Evolutionary conservation across 92 coral and sea anemone genomes (phyloP), one percentile per base, ranked within the genome.

Genomic region (Epizoanthus stellaris): DNA sequence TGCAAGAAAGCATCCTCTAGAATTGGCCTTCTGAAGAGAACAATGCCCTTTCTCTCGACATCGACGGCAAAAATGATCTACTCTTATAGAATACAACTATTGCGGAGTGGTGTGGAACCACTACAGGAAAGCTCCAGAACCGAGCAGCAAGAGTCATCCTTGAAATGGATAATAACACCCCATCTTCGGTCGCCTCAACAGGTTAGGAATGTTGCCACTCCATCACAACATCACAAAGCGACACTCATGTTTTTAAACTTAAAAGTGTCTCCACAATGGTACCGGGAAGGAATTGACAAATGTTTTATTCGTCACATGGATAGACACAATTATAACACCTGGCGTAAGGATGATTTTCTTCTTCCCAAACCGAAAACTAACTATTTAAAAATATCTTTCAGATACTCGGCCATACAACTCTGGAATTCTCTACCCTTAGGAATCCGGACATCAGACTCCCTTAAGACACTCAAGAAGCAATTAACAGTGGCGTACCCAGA

Each of bases 11-110:
- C 71, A n/a, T 84, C 88, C 76, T 88, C 88, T 5, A 84, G 88
- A 82, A 88, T 82, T 62, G 88, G 91, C 59, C 61, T 88, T 67
- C 80, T 88, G 73, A 82, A 88, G 56, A 47, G 84, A 54, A 88
- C 67, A 43, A 84, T 49, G 85, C 88, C 85, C 15, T 88, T 59
- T 77, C 67, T 88, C 47, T 64, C 88, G 58, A 82, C 63, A 68
- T 72, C 81, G 82, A 71, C 82, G 54, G 75, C 90, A 20, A 81
- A 71, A 36, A 69, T 72, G 21, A 56, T 72, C 23, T 85, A 75
- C 74, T 60, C 56, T 68, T 85, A 62, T 85, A n/a, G 84, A 77
- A 34, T 86, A 82, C 59, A 82, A 81, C 75, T 80, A 72, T 75
- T 72, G 86, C 68, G 76, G 76, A 80, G 86, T 61, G 30, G 86